Evolutionary conservation across 2,888 invertebrate species (phyloP).

Genomic region (Unio delphinus): DNA sequence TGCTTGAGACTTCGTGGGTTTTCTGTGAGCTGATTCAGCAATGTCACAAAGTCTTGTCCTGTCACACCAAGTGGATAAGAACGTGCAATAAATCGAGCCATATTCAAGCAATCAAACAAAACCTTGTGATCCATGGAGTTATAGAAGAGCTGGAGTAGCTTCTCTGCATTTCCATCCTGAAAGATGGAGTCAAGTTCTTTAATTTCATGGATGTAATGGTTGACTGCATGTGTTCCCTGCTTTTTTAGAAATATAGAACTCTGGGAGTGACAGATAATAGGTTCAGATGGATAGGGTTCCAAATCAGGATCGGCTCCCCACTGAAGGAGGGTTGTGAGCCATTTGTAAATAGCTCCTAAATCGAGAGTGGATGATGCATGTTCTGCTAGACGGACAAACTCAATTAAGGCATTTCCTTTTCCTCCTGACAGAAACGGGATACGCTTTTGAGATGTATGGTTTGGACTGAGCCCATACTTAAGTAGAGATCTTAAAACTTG

Average conservation of each 20-base stretch:
- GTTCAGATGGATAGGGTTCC: constrained; percentile 74
- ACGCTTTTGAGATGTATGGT: constrained; percentile 76
- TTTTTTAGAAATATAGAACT: constrained; percentile 75
- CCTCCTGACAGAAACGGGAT: constrained; percentile 55
- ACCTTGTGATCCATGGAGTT: constrained; percentile 79
- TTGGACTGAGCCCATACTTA: constrained; percentile 80
- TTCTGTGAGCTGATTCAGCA: constrained; percentile 79
- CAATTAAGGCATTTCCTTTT: constrained; percentile 78
- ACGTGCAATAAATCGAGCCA: constrained; percentile 76
- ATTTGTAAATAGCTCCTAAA: constrained; percentile 80
- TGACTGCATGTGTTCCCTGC: constrained; percentile 73
- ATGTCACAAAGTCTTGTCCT: constrained; percentile 50
- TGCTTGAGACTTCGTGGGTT: constrained; percentile 82
- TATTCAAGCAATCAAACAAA: constrained; percentile 80
- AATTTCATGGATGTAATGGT: constrained; percentile 77
- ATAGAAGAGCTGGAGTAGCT: constrained; percentile 76
- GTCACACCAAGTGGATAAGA: constrained; percentile 75
- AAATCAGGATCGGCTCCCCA: constrained; percentile 84
- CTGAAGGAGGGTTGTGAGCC: constrained; percentile 81
- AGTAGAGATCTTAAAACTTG: constrained; percentile 79
- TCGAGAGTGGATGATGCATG: constrained; percentile 80
- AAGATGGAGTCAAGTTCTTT: constrained; percentile 76
- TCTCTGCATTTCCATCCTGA: constrained; percentile 79
- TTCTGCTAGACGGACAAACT: constrained; percentile 78
- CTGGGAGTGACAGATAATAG: constrained; percentile 74